Evolutionary conservation across 2,888 invertebrate species (phyloP).

Genomic region (Vandiemenella viatica): DNA sequence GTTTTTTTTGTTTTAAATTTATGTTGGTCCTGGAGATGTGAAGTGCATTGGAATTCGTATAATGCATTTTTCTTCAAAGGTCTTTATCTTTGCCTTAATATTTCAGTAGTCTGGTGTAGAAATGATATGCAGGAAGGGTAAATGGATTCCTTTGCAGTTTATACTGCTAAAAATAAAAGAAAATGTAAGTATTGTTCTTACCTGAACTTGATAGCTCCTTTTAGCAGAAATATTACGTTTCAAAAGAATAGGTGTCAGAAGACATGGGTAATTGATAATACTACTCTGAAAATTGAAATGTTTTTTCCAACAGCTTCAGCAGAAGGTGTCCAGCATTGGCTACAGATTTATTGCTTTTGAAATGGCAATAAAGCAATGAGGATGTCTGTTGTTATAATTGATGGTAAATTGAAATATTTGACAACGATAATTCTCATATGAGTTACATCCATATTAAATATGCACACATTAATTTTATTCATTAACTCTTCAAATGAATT

Average conservation of each 20-base stretch:
- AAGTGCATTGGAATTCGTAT: not conserved
- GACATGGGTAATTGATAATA: not conserved
- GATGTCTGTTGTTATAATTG: slow-evolving; percentile 22
- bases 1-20: not conserved
- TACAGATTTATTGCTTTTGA: slow-evolving; percentile 24
- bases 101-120: not conserved
- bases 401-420: slow-evolving; percentile 25
- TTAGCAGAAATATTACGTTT: not conserved
- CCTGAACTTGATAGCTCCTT: too few species aligned
- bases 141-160: not conserved
- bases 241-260: not conserved
- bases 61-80: not conserved
- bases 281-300: slow-evolving; percentile 3
- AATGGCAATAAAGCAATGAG: slow-evolving; percentile 21
- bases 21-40: too few species aligned
- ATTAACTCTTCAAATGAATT: not conserved
- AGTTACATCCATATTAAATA: not conserved
- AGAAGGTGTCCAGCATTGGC: slow-evolving; percentile 8
- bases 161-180: not conserved
- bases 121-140: not conserved
- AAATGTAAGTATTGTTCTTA: not conserved
- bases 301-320: slow-evolving; percentile 14
- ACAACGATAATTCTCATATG: not conserved
- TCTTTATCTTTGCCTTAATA: not conserved
- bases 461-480: not conserved